A percentile compares a stretch with the other conserved stretches of the same genome.
Conservation (phyloP, 2,888 invertebrate genomes). For the Tromatobia lineatoria region DNA sequence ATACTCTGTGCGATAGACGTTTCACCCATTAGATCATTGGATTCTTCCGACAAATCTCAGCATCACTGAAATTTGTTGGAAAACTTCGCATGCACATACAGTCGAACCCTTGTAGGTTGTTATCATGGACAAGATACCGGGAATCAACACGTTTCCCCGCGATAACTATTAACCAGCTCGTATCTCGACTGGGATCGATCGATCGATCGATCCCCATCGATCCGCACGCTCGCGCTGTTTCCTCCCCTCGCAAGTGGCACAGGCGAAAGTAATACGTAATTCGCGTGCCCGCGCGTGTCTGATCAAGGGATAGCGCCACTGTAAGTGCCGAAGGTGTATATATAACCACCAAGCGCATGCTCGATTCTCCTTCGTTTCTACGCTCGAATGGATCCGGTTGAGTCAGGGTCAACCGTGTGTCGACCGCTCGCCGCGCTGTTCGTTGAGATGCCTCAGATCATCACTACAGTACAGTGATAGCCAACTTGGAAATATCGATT, state of each 20-base stretch:
- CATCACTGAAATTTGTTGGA: background rate
- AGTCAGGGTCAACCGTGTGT: slow-evolving; percentile 49
- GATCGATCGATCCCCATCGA: slow-evolving; percentile 38
- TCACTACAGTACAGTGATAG: slow-evolving; percentile 9
- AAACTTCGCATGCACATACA: background rate
- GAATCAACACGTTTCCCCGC: slow-evolving; percentile 66
- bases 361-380: slow-evolving; percentile 24
- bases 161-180: slow-evolving; percentile 47
- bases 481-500: background rate
- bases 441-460: background rate
- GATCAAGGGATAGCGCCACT: slow-evolving; percentile 58
- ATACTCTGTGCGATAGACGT: slow-evolving; percentile 4
- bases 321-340: slow-evolving; percentile 36
- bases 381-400: slow-evolving; percentile 46
- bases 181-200: slow-evolving; percentile 49
- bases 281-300: slow-evolving; percentile 62
- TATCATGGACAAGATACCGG: slow-evolving; percentile 50
- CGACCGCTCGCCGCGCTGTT: slow-evolving; percentile 8
- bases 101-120: slow-evolving; percentile 3
- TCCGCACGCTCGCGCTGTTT: slow-evolving; percentile 30
- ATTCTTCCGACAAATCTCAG: background rate
- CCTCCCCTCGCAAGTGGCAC: slow-evolving; percentile 62
- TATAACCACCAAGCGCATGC: slow-evolving; percentile 7
- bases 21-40: slow-evolving; percentile 13
- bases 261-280: slow-evolving; percentile 62